Percentiles rank a stretch among this genome's conserved stretches.
Evolutionary conservation across 1,140 invertebrate species (phyloP).

Genomic region (Lysiphlebus fabarum): DNA sequence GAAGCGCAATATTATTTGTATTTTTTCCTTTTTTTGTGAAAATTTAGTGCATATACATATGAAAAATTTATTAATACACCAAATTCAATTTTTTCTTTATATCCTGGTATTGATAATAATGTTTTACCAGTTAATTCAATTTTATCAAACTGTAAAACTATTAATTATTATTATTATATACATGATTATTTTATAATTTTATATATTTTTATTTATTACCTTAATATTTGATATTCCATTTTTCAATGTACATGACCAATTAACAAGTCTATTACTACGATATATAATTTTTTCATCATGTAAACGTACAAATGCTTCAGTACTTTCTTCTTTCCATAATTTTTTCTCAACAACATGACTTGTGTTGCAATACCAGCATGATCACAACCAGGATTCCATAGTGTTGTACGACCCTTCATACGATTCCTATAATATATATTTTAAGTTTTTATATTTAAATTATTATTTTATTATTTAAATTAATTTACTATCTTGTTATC

Average conservation of each 20-base stretch:
- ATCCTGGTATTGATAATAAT: constrained; percentile 86
- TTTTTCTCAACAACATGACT: constrained; percentile 93
- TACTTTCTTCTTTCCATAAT: constrained; percentile 84
- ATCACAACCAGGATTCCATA: constrained; percentile 99
- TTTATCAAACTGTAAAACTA: too few relatives aligned
- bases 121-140: constrained; percentile 87
- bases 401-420: constrained; percentile 88
- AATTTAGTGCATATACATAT: too few relatives aligned
- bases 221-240: constrained; percentile 99
- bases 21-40: too few relatives aligned
- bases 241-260: constrained; percentile 96
- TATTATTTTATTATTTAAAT: too few relatives aligned
- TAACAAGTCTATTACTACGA: constrained; percentile 86
- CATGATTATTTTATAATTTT: too few relatives aligned
- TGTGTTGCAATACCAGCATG: constrained; percentile 99
- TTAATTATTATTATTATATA: too few relatives aligned
- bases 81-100: constrained; percentile 88
- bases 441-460: too few relatives aligned
- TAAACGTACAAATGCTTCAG: constrained; percentile 90
- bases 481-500: constrained; percentile 85
- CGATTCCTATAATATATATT: constrained; percentile 71
- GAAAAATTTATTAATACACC: constrained; percentile 92
- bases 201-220: too few relatives aligned
- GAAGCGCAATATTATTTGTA: too few relatives aligned
- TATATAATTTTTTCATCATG: constrained; percentile 92